Conservation (phyloP, 1,140 invertebrate species). For the Eubasilissa regina region DNA sequence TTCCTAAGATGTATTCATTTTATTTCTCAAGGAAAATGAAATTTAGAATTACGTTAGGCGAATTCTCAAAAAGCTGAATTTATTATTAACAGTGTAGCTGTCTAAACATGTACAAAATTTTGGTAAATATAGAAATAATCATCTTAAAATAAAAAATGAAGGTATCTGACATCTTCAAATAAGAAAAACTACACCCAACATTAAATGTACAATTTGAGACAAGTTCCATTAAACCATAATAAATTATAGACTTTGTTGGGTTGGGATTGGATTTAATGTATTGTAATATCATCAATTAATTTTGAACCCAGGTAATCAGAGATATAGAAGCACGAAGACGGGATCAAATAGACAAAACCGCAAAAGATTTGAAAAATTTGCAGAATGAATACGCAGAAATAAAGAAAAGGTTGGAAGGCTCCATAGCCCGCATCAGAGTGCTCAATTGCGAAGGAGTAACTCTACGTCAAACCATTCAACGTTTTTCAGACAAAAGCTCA, state of each 20-base stretch:
- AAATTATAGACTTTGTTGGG: too few relatives aligned
- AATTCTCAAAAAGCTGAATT: too few relatives aligned
- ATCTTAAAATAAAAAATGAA: too few relatives aligned
- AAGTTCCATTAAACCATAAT: too few relatives aligned
- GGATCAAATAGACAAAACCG: slow-evolving; percentile 69
- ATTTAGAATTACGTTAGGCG: too few relatives aligned
- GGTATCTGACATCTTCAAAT: neutral
- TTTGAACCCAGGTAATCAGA: slow-evolving; percentile 63
- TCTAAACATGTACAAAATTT: too few relatives aligned
- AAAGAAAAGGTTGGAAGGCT: slow-evolving; percentile 74
- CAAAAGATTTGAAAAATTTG: slow-evolving; percentile 70
- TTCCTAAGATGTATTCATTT: too few relatives aligned
- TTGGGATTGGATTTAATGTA: too few relatives aligned
- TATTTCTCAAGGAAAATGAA: too few relatives aligned
- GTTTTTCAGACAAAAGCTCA: slow-evolving; percentile 72
- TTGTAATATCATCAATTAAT: neutral
- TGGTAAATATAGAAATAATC: too few relatives aligned
- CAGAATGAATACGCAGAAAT: slow-evolving; percentile 70
- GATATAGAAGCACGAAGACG: slow-evolving; percentile 74
- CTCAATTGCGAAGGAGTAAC: slow-evolving; percentile 72
- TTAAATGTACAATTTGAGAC: neutral
- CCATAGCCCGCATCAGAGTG: slow-evolving; percentile 73
- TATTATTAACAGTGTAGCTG: too few relatives aligned
- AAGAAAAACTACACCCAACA: neutral
- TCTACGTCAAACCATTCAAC: slow-evolving; percentile 70